A percentile compares a stretch with the other conserved stretches of the same genome.
These are phyloP conservation scores for Sylvilagus bachmani DNA, from an alignment of 2,113 vertebrate genomes.

Conservation along the genomic window DNA sequence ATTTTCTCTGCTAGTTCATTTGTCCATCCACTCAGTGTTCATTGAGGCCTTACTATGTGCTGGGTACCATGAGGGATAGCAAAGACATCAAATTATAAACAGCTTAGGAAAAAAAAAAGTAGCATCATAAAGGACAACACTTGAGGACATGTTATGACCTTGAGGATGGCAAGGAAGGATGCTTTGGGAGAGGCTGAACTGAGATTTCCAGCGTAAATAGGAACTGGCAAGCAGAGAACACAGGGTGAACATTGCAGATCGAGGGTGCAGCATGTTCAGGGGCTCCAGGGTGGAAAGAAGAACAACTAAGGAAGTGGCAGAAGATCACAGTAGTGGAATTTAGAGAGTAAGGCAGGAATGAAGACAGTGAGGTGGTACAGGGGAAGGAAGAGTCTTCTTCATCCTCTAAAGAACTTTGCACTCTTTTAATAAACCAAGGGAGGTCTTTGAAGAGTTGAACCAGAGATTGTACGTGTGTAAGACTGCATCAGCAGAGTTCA, in stretches of 20 bases:
- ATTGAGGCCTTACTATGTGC: background rate
- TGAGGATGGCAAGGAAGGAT: background rate
- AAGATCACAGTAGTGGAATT: background rate
- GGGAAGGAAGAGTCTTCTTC: background rate
- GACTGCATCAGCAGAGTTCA: background rate
- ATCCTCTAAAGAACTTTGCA: background rate
- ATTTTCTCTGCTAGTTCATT: background rate
- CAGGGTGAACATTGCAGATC: background rate
- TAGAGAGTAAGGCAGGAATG: background rate
- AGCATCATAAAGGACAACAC: background rate
- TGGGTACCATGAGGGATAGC: background rate
- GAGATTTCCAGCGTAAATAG: background rate
- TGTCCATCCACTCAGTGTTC: background rate
- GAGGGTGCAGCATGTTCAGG: background rate
- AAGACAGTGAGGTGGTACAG: rapidly evolving
- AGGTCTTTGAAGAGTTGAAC: background rate
- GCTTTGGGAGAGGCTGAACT: background rate
- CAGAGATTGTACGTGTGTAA: background rate
- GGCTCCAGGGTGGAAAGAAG: background rate
- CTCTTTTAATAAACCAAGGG: background rate
- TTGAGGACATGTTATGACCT: background rate
- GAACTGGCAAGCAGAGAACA: background rate
- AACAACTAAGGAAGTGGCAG: background rate
- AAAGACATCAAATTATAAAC: background rate
- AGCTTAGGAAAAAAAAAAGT: conserved; percentile 26